Evolutionary conservation across 2,113 vertebrate genomes (phyloP), one percentile per base, ranked within the genome.

Genomic region (Tragulus kanchil): DNA sequence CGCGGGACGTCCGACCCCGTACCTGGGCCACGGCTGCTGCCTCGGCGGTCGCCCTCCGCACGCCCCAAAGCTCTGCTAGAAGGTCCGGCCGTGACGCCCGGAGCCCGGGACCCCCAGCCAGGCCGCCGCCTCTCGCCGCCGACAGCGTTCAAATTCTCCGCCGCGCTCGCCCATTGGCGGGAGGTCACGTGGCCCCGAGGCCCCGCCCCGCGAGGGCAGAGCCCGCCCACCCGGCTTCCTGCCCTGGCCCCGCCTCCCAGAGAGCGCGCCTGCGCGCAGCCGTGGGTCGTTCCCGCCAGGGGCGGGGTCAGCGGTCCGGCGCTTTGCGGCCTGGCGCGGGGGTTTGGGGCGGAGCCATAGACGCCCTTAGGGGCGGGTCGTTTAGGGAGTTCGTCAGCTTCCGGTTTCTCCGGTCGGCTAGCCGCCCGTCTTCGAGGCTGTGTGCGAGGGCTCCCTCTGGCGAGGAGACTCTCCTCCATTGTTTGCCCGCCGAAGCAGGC

Each of bases 121-220:
- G 0, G 0, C 16, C 0, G 36, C 83, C 0, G 13, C 4, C 65
- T 14, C 25, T 4, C 1, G 8, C 11, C 8, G 45, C 73, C 14
- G 26, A 3, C 77, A 31, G 31, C 69, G 94, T 98, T 98, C 98
- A 98, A 98, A 97, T 36, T 21, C 54, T 0, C 91, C 97, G 96
- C 97, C 28, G 67, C 59, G 82, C 11, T 15, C n/a, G 2, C 67
- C 11, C 75, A 98, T 98, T 98, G 98, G 98, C 93, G 17, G 73
- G 6, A 0, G 8, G 1, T 58, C 92, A 92, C 85, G 78, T 91
- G 93, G 81, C 3, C 0, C 1, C 1, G 3, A 12, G 11, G 12
- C 42, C 16, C 85, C 0, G 1, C 36, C 7, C 0, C 2, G 7
- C 45, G 45, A 28, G 14, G 1, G 11, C 56, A 5, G 28, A 25